Conservation (phyloP, 1,140 invertebrate genomes). For the Probaryconus sp. region DNA sequence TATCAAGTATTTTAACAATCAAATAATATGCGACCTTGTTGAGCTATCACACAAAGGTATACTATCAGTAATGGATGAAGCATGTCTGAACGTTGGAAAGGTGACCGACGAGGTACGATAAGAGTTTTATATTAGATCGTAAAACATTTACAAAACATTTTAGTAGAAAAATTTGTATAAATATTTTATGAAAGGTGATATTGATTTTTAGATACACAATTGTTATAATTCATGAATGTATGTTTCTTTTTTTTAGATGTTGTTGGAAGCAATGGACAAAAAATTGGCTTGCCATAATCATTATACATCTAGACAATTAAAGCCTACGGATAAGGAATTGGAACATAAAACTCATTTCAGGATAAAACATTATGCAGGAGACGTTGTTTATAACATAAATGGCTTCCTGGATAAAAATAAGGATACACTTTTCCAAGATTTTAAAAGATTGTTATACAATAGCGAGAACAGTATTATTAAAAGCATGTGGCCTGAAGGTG, state of each 20-base stretch:
- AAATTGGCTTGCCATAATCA: conserved; percentile 92
- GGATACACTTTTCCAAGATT: conserved; percentile 96
- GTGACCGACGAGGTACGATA: conserved; percentile 87
- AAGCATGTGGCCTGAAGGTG: conserved; percentile 97
- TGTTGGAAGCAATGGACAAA: conserved; percentile 95
- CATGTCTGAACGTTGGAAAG: conserved; percentile 95
- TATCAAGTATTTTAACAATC: conserved; percentile 95
- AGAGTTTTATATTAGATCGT: neutral
- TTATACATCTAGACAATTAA: conserved; percentile 91
- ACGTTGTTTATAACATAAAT: conserved; percentile 93
- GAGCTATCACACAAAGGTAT: conserved; percentile 94
- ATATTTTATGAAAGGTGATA: no score
- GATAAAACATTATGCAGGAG: conserved; percentile 96
- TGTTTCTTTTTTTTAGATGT: conserved; percentile 80
- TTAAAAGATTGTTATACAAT: conserved; percentile 93
- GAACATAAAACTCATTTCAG: conserved; percentile 90
- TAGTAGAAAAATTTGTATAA: no score
- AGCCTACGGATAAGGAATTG: conserved; percentile 88
- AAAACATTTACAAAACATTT: no score
- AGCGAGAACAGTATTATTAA: conserved; percentile 87
- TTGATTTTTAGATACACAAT: no score
- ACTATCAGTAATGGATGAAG: conserved; percentile 96
- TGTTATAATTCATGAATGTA: conserved; percentile 8
- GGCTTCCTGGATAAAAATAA: conserved; percentile 98
- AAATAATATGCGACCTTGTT: conserved; percentile 95